Evolutionary conservation across 2,888 invertebrate species (phyloP).

Genomic region (Shargacucullia verbasci): DNA sequence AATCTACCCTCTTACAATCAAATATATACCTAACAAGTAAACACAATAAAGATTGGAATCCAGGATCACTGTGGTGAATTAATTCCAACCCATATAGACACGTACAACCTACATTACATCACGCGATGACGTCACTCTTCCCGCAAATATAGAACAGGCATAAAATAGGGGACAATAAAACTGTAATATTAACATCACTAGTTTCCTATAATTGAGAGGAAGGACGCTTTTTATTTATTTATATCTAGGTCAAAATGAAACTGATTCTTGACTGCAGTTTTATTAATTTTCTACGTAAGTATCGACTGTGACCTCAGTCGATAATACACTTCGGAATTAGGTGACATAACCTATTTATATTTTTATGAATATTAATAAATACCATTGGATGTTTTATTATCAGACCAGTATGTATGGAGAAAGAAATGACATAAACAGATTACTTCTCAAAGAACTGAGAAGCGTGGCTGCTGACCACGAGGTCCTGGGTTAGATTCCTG

Average conservation of each 20-base stretch:
- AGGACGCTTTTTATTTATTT: conserved; percentile 22
- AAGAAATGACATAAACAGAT: conserved; percentile 16
- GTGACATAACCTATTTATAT: conserved; percentile 12
- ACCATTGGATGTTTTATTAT: not conserved
- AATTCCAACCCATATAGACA: conserved; percentile 26
- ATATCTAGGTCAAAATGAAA: conserved; percentile 15
- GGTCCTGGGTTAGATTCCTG: no score
- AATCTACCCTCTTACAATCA: not conserved
- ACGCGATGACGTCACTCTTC: conserved; percentile 48
- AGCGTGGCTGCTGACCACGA: no score
- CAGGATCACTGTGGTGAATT: conserved; percentile 23
- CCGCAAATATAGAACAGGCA: conserved; percentile 44
- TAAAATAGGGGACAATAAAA: conserved; percentile 54
- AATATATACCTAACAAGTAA: conserved; percentile 12
- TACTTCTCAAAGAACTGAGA: no score
- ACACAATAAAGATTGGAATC: conserved; percentile 22
- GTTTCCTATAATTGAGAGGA: conserved; percentile 36
- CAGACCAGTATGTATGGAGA: no score
- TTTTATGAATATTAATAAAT: conserved; percentile 13
- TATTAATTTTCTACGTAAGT: not conserved
- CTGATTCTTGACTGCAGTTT: conserved; percentile 17
- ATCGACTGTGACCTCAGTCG: conserved; percentile 5
- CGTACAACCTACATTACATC: conserved; percentile 46
- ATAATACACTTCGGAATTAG: conserved; percentile 10
- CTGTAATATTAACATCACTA: conserved; percentile 47